These are phyloP conservation scores for Papilio dardanus DNA, from an alignment of 1,140 invertebrate species.

Conservation along the genomic window DNA sequence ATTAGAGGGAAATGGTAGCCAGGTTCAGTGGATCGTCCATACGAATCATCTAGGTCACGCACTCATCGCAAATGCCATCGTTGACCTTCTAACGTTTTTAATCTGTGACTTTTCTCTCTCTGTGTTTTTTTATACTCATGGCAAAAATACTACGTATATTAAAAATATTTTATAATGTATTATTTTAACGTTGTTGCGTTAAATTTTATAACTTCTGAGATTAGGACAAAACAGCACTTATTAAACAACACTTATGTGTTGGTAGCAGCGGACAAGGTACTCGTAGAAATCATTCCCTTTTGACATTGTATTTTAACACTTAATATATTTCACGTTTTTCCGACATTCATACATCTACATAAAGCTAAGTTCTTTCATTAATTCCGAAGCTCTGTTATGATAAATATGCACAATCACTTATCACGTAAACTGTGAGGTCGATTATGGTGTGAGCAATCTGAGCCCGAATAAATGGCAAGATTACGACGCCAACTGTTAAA, in stretches of 20 bases:
- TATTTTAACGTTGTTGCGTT: no score
- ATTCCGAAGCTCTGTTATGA: not conserved
- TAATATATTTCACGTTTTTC: no score
- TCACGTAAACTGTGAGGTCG: constrained; percentile 1
- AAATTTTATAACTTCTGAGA: no score
- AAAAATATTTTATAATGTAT: no score
- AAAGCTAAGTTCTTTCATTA: not conserved
- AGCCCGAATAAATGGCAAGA: not conserved
- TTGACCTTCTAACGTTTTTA: not conserved
- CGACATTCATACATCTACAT: not conserved
- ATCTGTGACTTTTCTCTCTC: not conserved
- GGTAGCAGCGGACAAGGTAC: no score
- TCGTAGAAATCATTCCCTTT: no score
- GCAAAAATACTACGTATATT: not conserved
- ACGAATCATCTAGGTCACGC: constrained; percentile 33
- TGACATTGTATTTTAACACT: no score
- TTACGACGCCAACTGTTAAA: constrained; percentile 13
- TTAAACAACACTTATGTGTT: no score
- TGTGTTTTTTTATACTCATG: not conserved
- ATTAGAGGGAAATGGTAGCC: not conserved
- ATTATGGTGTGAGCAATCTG: constrained; percentile 22
- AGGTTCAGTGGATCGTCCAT: not conserved
- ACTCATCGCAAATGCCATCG: constrained; percentile 36
- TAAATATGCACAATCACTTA: not conserved
- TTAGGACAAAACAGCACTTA: no score